phyloP scores from a whole-genome alignment of 2,888 invertebrate species.

The Lordiphosa fenestrarum region DNA sequence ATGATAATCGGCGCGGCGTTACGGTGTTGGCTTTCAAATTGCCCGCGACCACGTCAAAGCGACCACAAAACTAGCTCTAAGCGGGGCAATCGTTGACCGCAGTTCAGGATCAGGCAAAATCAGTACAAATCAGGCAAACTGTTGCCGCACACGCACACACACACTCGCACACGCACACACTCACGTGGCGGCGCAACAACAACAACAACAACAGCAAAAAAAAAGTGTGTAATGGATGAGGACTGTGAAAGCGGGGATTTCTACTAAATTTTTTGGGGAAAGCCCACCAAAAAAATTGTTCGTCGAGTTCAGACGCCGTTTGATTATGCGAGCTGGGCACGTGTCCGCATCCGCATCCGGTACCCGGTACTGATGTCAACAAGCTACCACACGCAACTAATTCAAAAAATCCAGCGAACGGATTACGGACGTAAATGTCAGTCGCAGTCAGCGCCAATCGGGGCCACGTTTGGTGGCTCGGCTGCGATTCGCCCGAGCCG shows the following conservation, averaged over 20 bases:
- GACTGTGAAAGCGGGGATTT: neutral
- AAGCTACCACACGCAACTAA: constrained; percentile 78
- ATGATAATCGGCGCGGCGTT: constrained; percentile 43
- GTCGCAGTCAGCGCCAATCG: constrained; percentile 14
- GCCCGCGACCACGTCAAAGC: constrained; percentile 55
- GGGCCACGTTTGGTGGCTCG: constrained; percentile 2
- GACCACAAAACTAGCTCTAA: constrained; percentile 62
- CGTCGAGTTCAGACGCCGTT: constrained; percentile 20
- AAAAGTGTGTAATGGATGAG: neutral
- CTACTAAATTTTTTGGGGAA: neutral
- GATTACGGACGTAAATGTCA: constrained; percentile 62
- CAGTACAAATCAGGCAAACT: constrained; percentile 17
- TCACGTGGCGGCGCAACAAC: constrained; percentile 23
- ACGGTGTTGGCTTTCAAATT: constrained; percentile 53
- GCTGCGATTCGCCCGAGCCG: constrained; percentile 3
- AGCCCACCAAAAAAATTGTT: constrained; percentile 17
- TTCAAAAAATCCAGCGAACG: constrained; percentile 75
- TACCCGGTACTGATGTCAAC: constrained; percentile 76
- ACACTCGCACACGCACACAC: constrained; percentile 22
- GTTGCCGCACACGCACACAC: constrained; percentile 22
- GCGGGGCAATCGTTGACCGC: constrained; percentile 26
- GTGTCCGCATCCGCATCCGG: constrained; percentile 48
- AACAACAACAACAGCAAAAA: constrained; percentile 6
- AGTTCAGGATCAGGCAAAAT: constrained; percentile 7
- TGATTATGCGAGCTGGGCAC: constrained; percentile 38